Percentiles rank a stretch among this genome's conserved stretches.
Conservation (phyloP, 1,140 invertebrate species). For the Dreissena polymorpha region DNA sequence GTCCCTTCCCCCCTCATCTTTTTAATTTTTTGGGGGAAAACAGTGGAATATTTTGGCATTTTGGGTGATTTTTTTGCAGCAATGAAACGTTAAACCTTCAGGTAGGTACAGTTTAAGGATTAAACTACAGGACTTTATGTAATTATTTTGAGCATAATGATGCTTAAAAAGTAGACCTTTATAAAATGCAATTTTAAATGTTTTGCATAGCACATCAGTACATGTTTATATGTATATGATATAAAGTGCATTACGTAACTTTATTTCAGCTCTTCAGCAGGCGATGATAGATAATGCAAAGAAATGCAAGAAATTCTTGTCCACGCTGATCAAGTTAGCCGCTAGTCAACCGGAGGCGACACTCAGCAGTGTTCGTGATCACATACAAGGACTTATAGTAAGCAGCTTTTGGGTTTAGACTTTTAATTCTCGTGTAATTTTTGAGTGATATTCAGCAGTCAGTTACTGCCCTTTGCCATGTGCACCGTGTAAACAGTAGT, state of each 20-base stretch:
- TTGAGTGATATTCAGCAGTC: too few relatives aligned
- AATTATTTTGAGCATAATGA: not conserved
- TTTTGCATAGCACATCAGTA: too few relatives aligned
- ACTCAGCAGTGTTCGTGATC: conserved; percentile 94
- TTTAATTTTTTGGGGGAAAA: not conserved
- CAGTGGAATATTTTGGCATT: not conserved
- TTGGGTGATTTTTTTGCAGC: too few relatives aligned
- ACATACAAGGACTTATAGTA: conserved; percentile 96
- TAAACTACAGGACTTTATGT: too few relatives aligned
- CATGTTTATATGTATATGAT: too few relatives aligned
- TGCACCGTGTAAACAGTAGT: too few relatives aligned
- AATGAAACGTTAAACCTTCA: too few relatives aligned
- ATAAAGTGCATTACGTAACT: not conserved
- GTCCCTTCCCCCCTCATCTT: not conserved
- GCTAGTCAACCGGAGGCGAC: conserved; percentile 96
- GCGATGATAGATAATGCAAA: conserved; percentile 82
- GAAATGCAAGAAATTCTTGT: conserved; percentile 99
- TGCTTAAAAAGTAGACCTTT: not conserved
- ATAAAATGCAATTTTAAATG: not conserved
- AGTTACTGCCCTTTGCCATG: too few relatives aligned
- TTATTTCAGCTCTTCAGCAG: conserved; percentile 41
- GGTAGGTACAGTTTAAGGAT: too few relatives aligned
- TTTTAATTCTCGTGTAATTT: too few relatives aligned
- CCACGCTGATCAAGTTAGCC: conserved; percentile 96
- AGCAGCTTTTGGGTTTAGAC: conserved; percentile 18